A percentile compares a stretch with the other conserved stretches of the same genome.
Evolutionary conservation across 2,888 invertebrate species (phyloP).

Genomic region (Belgica antarctica): DNA sequence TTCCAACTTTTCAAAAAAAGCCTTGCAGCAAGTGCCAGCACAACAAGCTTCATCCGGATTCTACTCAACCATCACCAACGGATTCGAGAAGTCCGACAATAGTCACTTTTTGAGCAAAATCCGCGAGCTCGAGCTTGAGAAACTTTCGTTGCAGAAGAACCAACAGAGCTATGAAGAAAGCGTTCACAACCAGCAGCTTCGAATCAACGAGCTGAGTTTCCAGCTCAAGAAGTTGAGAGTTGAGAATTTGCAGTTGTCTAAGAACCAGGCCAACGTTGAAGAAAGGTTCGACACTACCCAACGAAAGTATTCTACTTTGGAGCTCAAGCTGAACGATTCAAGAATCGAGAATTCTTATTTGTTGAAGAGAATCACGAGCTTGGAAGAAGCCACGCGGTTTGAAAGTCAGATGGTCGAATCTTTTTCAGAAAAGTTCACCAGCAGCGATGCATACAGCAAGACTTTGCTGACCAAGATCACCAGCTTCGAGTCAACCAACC

Average conservation of each 20-base stretch:
- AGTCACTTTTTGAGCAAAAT: not conserved
- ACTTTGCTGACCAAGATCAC: not conserved
- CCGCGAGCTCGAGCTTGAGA: conserved; percentile 18
- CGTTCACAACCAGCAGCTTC: conserved; percentile 16
- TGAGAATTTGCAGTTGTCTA: conserved; percentile 1
- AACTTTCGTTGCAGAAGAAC: conserved; percentile 6
- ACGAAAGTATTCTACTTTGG: not conserved
- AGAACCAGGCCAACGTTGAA: not conserved
- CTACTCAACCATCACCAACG: not conserved
- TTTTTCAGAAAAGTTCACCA: not conserved
- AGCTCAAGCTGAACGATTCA: not conserved
- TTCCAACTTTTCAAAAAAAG: not conserved
- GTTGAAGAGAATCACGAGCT: not conserved
- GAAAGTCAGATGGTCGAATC: conserved; percentile 11
- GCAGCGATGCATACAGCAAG: not conserved
- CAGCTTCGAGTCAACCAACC: not conserved
- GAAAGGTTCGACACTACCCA: not conserved
- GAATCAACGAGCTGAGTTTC: conserved; percentile 16
- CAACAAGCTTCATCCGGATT: too few species aligned
- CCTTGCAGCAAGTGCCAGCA: too few species aligned
- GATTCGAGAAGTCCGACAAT: not conserved
- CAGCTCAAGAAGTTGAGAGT: conserved; percentile 1
- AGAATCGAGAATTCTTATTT: conserved; percentile 21
- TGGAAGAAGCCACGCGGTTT: conserved; percentile 13
- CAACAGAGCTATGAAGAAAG: conserved; percentile 26